A percentile compares a stretch with the other conserved stretches of the same genome.
phyloP scores from a whole-genome alignment of 2,888 invertebrate species.

The Polia nebulosa region DNA sequence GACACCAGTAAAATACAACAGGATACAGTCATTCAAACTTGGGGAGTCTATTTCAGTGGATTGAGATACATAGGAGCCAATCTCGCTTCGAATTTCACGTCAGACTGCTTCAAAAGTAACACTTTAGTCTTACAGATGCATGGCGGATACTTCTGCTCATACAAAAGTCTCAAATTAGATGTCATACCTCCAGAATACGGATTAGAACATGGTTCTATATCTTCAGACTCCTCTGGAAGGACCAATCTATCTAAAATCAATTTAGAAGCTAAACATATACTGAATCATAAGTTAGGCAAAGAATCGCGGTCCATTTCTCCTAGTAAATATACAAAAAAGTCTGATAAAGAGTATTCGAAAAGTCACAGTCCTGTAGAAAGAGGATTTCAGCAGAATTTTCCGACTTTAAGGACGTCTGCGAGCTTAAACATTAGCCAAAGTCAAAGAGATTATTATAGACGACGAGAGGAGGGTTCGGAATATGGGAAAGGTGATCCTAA shows the following conservation, averaged over 20 bases:
- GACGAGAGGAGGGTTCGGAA: slow-evolving; percentile 72
- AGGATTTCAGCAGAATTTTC: slow-evolving; percentile 83
- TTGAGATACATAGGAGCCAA: slow-evolving; percentile 94
- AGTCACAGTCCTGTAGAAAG: slow-evolving; percentile 88
- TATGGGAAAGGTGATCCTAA: slow-evolving; percentile 73
- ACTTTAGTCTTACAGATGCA: slow-evolving; percentile 96
- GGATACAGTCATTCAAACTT: slow-evolving; percentile 93
- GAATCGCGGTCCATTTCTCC: slow-evolving; percentile 87
- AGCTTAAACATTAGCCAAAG: slow-evolving; percentile 80
- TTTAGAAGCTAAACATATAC: slow-evolving; percentile 79
- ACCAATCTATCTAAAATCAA: slow-evolving; percentile 83
- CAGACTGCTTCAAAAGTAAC: slow-evolving; percentile 93
- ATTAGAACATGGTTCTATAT: slow-evolving; percentile 83
- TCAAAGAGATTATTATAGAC: slow-evolving; percentile 69
- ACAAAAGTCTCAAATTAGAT: slow-evolving; percentile 89
- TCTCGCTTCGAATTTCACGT: slow-evolving; percentile 92
- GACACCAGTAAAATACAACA: slow-evolving; percentile 71
- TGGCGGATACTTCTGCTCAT: slow-evolving; percentile 95
- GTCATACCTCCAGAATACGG: slow-evolving; percentile 87
- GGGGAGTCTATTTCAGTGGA: slow-evolving; percentile 97
- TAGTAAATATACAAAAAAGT: slow-evolving; percentile 76
- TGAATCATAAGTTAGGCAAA: slow-evolving; percentile 76
- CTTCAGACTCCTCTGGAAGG: slow-evolving; percentile 84
- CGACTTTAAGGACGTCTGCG: slow-evolving; percentile 78
- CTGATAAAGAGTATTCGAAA: slow-evolving; percentile 86